phyloP scores from a whole-genome alignment of 2,888 invertebrate genomes.

The Andricus quercusramuli region DNA sequence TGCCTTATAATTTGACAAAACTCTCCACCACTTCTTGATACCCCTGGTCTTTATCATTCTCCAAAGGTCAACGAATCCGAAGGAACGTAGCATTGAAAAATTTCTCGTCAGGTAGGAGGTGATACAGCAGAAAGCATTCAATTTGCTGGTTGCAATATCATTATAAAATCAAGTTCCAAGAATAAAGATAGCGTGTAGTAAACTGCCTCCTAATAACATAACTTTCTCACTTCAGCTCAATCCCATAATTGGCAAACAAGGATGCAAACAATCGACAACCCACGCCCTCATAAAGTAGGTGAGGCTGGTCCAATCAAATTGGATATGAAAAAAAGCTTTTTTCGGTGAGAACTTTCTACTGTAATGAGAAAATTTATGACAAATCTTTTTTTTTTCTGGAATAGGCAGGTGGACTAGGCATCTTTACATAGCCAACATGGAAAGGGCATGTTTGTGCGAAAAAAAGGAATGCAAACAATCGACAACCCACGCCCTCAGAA shows the following conservation, averaged over 20 bases:
- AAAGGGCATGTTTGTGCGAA: slow-evolving; percentile 5
- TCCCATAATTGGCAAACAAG: slow-evolving; percentile 37
- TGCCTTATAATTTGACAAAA: no score
- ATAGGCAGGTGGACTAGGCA: not conserved
- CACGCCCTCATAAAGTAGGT: not conserved
- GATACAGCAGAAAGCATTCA: slow-evolving; percentile 31
- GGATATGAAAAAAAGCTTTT: slow-evolving; percentile 8
- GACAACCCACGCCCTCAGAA: not conserved
- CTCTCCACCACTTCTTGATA: no score
- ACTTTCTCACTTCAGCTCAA: slow-evolving; percentile 42
- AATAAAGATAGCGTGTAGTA: not conserved
- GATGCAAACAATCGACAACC: slow-evolving; percentile 1
- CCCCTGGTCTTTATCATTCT: not conserved
- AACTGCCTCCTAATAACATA: slow-evolving; percentile 20
- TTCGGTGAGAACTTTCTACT: not conserved
- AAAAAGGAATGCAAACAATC: slow-evolving; percentile 14
- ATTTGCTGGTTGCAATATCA: not conserved
- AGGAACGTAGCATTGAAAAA: slow-evolving; percentile 25
- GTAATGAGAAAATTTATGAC: not conserved
- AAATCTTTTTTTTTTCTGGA: not conserved
- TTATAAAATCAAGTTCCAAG: not conserved
- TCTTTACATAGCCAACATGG: not conserved
- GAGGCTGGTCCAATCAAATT: slow-evolving; percentile 33
- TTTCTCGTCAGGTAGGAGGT: slow-evolving; percentile 31
- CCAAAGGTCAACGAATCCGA: slow-evolving; percentile 27